These are phyloP conservation scores for Clarias platycephalus DNA, from an alignment of 2,797 vertebrate genomes.

Conservation along the genomic window DNA sequence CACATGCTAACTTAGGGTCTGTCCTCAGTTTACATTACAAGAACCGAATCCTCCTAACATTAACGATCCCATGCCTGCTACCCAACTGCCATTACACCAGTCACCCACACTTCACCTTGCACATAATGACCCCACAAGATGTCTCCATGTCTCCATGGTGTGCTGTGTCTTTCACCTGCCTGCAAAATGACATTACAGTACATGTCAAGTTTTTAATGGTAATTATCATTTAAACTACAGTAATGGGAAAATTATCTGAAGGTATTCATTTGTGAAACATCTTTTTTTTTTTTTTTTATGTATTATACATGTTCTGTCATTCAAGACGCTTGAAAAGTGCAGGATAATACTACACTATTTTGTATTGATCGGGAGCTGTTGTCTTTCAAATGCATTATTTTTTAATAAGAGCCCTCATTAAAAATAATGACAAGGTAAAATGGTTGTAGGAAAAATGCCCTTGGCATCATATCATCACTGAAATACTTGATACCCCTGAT, in stretches of 20 bases:
- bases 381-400: background rate
- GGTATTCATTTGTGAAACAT: too few species aligned
- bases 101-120: background rate
- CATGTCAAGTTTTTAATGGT: background rate
- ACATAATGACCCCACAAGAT: background rate
- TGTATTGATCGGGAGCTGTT: background rate
- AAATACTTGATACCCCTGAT: slow-evolving; percentile 9
- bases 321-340: too few species aligned
- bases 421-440: slow-evolving; percentile 16
- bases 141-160: background rate
- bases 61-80: background rate
- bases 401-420: background rate
- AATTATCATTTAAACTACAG: background rate
- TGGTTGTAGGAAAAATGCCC: slow-evolving; percentile 15
- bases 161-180: too few species aligned
- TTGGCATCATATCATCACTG: slow-evolving; percentile 25
- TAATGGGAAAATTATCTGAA: background rate
- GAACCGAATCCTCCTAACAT: background rate
- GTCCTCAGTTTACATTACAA: too few species aligned
- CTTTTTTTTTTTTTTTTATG: background rate
- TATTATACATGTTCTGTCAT: background rate
- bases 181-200: background rate
- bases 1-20: background rate
- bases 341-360: background rate
- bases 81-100: background rate